A percentile compares a stretch with the other conserved stretches of the same genome.
phyloP scores from a whole-genome alignment of 2,888 invertebrate genomes.

The Ferdinandea cuprea region DNA sequence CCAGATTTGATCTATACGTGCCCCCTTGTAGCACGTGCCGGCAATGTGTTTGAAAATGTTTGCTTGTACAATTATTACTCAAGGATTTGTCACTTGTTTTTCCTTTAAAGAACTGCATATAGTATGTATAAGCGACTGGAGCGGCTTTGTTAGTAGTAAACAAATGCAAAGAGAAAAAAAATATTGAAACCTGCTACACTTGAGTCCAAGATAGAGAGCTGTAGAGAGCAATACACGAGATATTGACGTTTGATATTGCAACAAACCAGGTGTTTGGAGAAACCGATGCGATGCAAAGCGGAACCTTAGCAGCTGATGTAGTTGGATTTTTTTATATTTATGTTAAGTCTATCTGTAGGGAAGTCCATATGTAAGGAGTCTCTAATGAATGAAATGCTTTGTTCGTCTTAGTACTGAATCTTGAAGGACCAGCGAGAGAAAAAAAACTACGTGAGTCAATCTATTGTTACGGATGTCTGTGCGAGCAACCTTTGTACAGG shows the following conservation, averaged over 20 bases:
- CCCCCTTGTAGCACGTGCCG: conserved; percentile 45
- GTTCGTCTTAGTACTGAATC: not conserved
- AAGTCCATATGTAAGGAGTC: conserved; percentile 9
- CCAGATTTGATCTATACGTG: not conserved
- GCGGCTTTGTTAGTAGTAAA: conserved; percentile 23
- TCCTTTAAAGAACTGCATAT: conserved; percentile 5
- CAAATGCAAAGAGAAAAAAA: conserved; percentile 5
- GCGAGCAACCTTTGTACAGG: conserved; percentile 14
- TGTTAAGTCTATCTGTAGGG: not conserved
- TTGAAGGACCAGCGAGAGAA: not conserved
- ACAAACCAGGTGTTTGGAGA: conserved; percentile 36
- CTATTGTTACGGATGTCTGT: not conserved
- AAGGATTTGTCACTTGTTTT: conserved; percentile 56
- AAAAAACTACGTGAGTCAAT: not conserved
- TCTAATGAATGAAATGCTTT: conserved; percentile 35
- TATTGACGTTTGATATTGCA: conserved; percentile 32
- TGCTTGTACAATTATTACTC: conserved; percentile 26
- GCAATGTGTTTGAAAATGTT: conserved; percentile 19
- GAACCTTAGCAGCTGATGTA: conserved; percentile 43
- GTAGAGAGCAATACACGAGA: conserved; percentile 42
- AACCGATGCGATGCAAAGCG: conserved; percentile 28
- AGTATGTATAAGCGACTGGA: not conserved
- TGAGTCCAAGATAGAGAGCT: conserved; percentile 28
- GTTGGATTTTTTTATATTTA: not conserved
- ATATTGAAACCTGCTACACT: conserved; percentile 48